phyloP scores from a whole-genome alignment of 2,888 invertebrate species.

The Galerucella pusilla region DNA sequence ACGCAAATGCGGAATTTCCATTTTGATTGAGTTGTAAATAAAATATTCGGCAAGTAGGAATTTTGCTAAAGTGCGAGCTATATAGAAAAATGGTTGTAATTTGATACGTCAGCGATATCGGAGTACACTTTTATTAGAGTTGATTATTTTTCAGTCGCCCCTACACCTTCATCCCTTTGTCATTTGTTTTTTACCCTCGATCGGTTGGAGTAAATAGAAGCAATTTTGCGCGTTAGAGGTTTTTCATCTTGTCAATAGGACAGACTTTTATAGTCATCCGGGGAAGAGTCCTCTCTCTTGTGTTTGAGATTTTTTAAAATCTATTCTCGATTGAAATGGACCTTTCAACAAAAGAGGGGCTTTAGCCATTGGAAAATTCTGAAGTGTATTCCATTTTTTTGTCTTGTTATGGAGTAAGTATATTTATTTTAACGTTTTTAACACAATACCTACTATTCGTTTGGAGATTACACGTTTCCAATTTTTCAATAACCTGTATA shows the following conservation, averaged over 20 bases:
- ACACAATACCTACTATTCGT: not conserved
- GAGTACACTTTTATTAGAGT: slow-evolving; percentile 49
- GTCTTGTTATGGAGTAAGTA: slow-evolving; percentile 1
- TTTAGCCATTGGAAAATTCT: slow-evolving; percentile 20
- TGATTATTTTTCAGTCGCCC: slow-evolving; percentile 49
- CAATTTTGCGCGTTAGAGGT: slow-evolving; percentile 54
- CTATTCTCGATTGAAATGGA: slow-evolving; percentile 32
- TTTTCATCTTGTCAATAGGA: slow-evolving; percentile 54
- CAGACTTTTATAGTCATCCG: slow-evolving; percentile 36
- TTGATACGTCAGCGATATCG: slow-evolving; percentile 49
- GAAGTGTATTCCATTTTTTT: slow-evolving; percentile 5
- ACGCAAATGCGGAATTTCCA: slow-evolving; percentile 29
- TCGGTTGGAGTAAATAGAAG: slow-evolving; percentile 52
- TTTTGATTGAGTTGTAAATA: slow-evolving; percentile 43
- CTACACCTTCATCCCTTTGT: slow-evolving; percentile 47
- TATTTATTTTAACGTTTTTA: not conserved
- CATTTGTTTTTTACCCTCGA: slow-evolving; percentile 54
- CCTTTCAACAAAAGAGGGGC: slow-evolving; percentile 26
- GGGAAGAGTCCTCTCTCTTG: slow-evolving; percentile 31
- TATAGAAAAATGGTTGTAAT: slow-evolving; percentile 43
- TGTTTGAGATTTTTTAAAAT: slow-evolving; percentile 34
- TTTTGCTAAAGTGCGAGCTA: slow-evolving; percentile 34
- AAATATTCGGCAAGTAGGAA: slow-evolving; percentile 33
- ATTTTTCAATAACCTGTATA: too few relatives aligned
- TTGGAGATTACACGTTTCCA: not conserved